phyloP scores from a whole-genome alignment of 2,113 vertebrate genomes.

The Blennius ocellaris region DNA sequence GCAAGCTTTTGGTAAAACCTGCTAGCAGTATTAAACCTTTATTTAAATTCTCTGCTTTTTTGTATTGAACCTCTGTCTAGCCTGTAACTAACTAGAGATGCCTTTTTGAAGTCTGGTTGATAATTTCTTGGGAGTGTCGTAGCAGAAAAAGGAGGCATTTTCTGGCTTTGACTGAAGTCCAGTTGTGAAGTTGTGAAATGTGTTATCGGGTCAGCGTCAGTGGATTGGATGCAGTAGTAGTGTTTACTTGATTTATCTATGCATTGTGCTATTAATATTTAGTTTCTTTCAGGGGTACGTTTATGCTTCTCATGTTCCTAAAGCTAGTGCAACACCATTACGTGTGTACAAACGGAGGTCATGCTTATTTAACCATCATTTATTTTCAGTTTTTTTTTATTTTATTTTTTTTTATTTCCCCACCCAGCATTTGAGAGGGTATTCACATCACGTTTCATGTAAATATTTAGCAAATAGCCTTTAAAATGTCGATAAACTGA shows the following conservation, averaged over 20 bases:
- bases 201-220: slow-evolving; percentile 84
- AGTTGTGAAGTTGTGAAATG: slow-evolving; percentile 74
- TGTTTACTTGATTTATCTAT: slow-evolving; percentile 93
- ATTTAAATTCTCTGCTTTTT: slow-evolving; percentile 84
- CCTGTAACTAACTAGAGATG: slow-evolving; percentile 57
- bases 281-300: slow-evolving; percentile 86
- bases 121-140: slow-evolving; percentile 54
- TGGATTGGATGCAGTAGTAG: slow-evolving; percentile 89
- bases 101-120: slow-evolving; percentile 51
- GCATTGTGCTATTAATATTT: slow-evolving; percentile 90
- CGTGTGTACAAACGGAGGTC: slow-evolving; percentile 47
- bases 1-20: slow-evolving; percentile 81
- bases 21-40: slow-evolving; percentile 80
- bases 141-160: slow-evolving; percentile 71
- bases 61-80: slow-evolving; percentile 78
- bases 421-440: slow-evolving; percentile 54
- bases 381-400: slow-evolving; percentile 52
- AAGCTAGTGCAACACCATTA: slow-evolving; percentile 39
- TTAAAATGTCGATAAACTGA: slow-evolving; percentile 88
- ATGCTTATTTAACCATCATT: slow-evolving; percentile 33
- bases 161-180: slow-evolving; percentile 83
- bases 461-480: slow-evolving; percentile 84
- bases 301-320: slow-evolving; percentile 81
- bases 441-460: slow-evolving; percentile 72
- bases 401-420: slow-evolving; percentile 29